phyloP scores from a whole-genome alignment of 2,888 invertebrate genomes.

The Aleiodes alternator region DNA sequence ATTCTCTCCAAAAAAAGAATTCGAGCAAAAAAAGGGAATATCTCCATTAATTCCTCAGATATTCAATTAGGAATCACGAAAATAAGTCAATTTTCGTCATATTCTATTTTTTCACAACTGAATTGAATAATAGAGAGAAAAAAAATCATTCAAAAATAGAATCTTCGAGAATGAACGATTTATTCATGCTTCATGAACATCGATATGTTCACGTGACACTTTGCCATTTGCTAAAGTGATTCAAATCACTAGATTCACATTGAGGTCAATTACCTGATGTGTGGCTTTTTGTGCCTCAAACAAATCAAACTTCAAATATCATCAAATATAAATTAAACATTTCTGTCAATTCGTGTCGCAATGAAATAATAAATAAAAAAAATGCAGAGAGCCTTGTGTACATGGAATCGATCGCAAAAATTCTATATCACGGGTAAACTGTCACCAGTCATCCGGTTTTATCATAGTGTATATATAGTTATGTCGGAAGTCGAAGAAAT shows the following conservation, averaged over 20 bases:
- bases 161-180: constrained; percentile 48
- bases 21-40: too few relatives aligned
- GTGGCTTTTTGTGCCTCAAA: not conserved
- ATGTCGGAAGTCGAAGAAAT: constrained; percentile 24
- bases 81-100: too few relatives aligned
- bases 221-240: constrained; percentile 14
- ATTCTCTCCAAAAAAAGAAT: too few relatives aligned
- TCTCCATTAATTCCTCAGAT: too few relatives aligned
- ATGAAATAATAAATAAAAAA: constrained; percentile 20
- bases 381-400: not conserved
- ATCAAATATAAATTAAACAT: not conserved
- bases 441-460: constrained; percentile 29
- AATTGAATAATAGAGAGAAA: not conserved
- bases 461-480: constrained; percentile 25
- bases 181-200: not conserved
- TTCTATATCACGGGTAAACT: constrained; percentile 25
- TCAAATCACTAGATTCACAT: not conserved
- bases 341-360: too few relatives aligned
- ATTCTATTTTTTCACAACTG: too few relatives aligned
- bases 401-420: constrained; percentile 16
- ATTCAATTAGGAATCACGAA: too few relatives aligned
- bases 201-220: constrained; percentile 5
- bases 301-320: not conserved
- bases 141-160: constrained; percentile 44
- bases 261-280: not conserved